A percentile compares a stretch with the other conserved stretches of the same genome.
phyloP scores from a whole-genome alignment of 2,113 vertebrate species.

The Myrmecobius fasciatus region DNA sequence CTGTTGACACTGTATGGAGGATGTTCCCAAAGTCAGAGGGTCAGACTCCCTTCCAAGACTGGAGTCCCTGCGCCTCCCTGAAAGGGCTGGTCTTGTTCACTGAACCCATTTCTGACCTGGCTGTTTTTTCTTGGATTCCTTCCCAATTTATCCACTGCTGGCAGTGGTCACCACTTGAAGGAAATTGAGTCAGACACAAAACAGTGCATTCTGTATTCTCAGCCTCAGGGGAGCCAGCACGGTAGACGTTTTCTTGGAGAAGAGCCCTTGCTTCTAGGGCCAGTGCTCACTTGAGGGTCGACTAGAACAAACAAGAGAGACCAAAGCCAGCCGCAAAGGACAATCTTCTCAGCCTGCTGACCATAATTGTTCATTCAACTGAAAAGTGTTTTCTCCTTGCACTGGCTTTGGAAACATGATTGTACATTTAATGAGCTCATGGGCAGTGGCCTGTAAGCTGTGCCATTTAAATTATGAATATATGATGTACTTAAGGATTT shows the following conservation, averaged over 20 bases:
- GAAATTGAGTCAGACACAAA: neutral
- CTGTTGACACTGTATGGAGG: fast-evolving
- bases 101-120: neutral
- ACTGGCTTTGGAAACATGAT: neutral
- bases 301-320: neutral
- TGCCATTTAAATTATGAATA: conserved; percentile 43
- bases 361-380: neutral
- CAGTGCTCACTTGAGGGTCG: neutral
- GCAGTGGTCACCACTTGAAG: neutral
- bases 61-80: neutral
- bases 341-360: neutral
- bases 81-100: neutral
- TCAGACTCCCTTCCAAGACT: neutral
- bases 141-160: conserved; percentile 41
- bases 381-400: conserved; percentile 6
- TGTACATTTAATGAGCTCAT: neutral
- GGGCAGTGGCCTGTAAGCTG: conserved; percentile 14
- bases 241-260: conserved; percentile 28
- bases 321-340: neutral
- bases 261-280: neutral
- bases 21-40: fast-evolving
- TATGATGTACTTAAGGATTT: neutral
- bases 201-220: neutral
- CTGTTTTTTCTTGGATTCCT: neutral
- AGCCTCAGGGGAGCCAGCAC: neutral